Evolutionary conservation across 2,888 invertebrate species (phyloP), one percentile per base, ranked within the genome.

Genomic region (Andrena minutula): DNA sequence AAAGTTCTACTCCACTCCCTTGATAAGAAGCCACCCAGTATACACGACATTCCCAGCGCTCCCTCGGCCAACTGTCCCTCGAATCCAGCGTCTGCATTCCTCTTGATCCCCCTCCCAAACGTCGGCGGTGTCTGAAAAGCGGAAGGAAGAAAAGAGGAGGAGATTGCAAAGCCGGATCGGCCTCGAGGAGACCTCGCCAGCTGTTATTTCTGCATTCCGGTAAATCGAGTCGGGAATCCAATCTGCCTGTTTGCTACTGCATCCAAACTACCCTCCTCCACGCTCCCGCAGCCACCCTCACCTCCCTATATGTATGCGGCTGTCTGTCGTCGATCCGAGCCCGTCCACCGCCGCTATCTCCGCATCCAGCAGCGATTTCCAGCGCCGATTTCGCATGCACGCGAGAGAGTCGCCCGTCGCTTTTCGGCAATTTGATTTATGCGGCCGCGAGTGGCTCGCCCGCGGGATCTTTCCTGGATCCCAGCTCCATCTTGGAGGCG

Each of bases 191-290:
- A 84, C 87, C 79, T 85, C 83, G 85, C 88, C 91, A 91, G 90
- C 90, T 91, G 91, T 91, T 91, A 91, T 92, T 91, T 89, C 89
- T 89, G 87, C 90, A 91, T 92, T 91, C 91, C 90, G 88, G 89
- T 91, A 91, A 92, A 92, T 92, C 92, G 91, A 91, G 88, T 91
- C 89, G 89, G 87, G 90, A 91, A 92, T 91, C 90, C 91, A 92
- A 92, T 91, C 92, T 91, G 90, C 90, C 91, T 92, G 91, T 90
- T 91, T 90, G 91, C 89, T 88, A 86, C 87, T 88, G 84, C 86
- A 86, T 88, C 86, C 86, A 84, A 82, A 86, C 83, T 82, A 84
- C 85, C 82, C 81, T 73, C 82, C 78, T 76, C 82, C 73, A 75
- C 75, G 47, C 81, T 70, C 78, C 65, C 47, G 66, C 69, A 28